These are phyloP conservation scores for Catamblyrhynchus diadema DNA, from an alignment of 2,797 vertebrate genomes.

Conservation along the genomic window DNA sequence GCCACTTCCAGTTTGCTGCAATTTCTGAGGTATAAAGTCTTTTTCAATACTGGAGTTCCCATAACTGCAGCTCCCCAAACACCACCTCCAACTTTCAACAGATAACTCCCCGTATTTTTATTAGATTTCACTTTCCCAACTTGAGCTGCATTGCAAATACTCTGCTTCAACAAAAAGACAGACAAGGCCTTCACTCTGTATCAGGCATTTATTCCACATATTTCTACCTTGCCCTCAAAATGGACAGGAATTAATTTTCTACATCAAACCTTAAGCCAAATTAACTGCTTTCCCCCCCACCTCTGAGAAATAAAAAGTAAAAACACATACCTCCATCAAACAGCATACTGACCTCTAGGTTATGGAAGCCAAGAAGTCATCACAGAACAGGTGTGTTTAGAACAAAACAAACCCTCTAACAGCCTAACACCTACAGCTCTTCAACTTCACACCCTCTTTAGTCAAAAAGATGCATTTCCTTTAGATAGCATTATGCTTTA, in stretches of 20 bases:
- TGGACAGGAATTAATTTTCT: neutral
- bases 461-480: neutral
- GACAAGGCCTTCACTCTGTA: neutral
- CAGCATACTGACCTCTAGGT: neutral
- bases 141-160: neutral
- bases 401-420: neutral
- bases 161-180: neutral
- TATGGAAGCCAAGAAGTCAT: neutral
- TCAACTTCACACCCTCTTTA: neutral
- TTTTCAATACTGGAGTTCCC: neutral
- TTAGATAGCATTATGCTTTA: rapidly evolving
- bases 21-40: neutral
- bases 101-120: neutral
- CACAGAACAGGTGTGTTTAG: neutral
- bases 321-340: neutral
- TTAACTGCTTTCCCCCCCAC: rapidly evolving
- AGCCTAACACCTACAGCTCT: neutral
- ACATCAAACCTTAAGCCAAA: neutral
- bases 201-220: neutral
- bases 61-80: rapidly evolving
- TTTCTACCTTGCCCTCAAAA: neutral
- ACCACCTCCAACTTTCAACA: neutral
- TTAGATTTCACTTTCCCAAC: neutral
- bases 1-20: neutral
- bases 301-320: neutral